Percentiles rank a stretch among this genome's conserved stretches.
Evolutionary conservation across 2,888 invertebrate genomes (phyloP).

Genomic region (Oxycera nigricornis): DNA sequence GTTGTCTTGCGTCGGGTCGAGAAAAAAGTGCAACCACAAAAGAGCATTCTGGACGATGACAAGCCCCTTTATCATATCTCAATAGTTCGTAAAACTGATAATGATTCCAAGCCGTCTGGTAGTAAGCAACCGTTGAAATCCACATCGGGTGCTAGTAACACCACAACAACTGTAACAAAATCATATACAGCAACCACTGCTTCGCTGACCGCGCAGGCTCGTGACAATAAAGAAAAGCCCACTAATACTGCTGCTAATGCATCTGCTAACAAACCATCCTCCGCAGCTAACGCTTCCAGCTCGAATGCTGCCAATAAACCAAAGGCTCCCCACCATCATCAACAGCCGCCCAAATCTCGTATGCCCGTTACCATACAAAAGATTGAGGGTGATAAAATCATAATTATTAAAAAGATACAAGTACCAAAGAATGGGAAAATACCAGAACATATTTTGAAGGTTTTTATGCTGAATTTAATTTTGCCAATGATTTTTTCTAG

Average conservation of each 20-base stretch:
- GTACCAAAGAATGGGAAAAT: conserved; percentile 62
- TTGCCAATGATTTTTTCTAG: conserved; percentile 10
- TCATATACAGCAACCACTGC: conserved; percentile 24
- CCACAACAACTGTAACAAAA: conserved; percentile 30
- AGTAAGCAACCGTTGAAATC: conserved; percentile 57
- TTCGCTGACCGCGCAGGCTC: not conserved
- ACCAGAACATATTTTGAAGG: conserved; percentile 59
- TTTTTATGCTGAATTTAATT: conserved; percentile 58
- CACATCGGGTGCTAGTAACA: conserved; percentile 48
- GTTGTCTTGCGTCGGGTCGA: conserved; percentile 60
- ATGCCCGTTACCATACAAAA: conserved; percentile 61
- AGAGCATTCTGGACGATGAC: conserved; percentile 60
- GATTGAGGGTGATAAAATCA: conserved; percentile 62
- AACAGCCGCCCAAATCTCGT: conserved; percentile 48
- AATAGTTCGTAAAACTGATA: conserved; percentile 57
- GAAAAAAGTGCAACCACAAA: conserved; percentile 57
- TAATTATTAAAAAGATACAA: conserved; percentile 61
- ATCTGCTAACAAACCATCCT: conserved; percentile 24
- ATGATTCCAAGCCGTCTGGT: conserved; percentile 51
- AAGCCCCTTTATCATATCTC: conserved; percentile 60
- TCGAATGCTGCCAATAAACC: conserved; percentile 43
- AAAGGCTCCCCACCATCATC: not conserved
- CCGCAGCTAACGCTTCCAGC: conserved; percentile 3
- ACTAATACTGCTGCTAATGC: conserved; percentile 1
- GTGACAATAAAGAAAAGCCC: not conserved